phyloP scores from a whole-genome alignment of 1,140 invertebrate genomes.

The Holotrichia oblita region DNA sequence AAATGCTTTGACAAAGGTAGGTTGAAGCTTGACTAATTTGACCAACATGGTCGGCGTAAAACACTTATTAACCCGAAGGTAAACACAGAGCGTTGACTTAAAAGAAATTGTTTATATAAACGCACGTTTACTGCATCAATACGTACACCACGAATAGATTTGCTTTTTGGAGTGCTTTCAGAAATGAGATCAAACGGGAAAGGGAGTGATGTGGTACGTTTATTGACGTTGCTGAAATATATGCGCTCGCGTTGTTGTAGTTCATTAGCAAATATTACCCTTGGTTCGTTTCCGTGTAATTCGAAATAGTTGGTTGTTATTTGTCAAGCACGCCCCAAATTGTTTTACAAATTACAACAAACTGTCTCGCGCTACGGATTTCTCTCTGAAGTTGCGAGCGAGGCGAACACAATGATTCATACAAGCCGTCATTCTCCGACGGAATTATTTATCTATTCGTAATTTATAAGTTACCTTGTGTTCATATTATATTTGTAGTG shows the following conservation, averaged over 20 bases:
- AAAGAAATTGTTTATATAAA: conserved; percentile 10
- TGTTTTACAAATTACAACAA: conserved; percentile 18
- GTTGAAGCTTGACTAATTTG: too few species aligned
- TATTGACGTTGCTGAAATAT: conserved; percentile 26
- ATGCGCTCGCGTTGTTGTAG: conserved; percentile 28
- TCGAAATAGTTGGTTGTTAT: conserved; percentile 34
- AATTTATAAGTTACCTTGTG: too few species aligned
- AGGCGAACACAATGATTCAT: conserved; percentile 19
- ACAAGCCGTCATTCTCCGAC: neutral
- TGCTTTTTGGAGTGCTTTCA: neutral
- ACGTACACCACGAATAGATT: conserved; percentile 1
- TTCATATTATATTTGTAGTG: too few species aligned
- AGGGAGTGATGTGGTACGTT: conserved; percentile 4
- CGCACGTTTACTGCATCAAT: neutral
- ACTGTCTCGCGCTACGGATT: conserved; percentile 14
- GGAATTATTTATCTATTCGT: neutral
- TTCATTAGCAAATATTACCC: conserved; percentile 34
- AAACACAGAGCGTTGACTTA: neutral
- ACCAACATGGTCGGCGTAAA: too few species aligned
- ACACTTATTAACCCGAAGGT: too few species aligned
- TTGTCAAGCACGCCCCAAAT: conserved; percentile 29
- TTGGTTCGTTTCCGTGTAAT: conserved; percentile 29
- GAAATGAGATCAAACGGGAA: conserved; percentile 11
- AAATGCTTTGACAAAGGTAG: too few species aligned
- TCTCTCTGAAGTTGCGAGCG: neutral